Evolutionary conservation across 2,888 invertebrate genomes (phyloP), one percentile per base, ranked within the genome.

Genomic region (Melipona beecheii): DNA sequence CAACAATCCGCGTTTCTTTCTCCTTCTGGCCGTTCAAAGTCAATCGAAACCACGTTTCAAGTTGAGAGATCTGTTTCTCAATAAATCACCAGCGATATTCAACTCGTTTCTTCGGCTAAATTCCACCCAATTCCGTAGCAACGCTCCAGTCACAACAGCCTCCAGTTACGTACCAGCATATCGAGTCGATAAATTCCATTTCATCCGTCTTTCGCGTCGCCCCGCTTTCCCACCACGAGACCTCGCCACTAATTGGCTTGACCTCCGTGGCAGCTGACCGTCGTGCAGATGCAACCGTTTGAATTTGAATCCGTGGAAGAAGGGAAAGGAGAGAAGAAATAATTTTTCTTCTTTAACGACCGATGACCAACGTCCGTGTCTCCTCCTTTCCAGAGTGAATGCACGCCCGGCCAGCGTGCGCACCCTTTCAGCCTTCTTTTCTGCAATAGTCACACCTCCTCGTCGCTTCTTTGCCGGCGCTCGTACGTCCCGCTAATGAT

Each of bases 261-360:
- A 90, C 88, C 91, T 9, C 86, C 84, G 87, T 21, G 64, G 9
- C 91, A 91, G 92, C 91, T 92, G 92, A 91, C 87, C 91, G 83
- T 83, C 78, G 71, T 73, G 88, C 90, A 89, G 90, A 90, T 91
- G 92, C 89, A 91, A 89, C 90, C 87, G 88, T 90, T 91, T 91
- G 90, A 90, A 92, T 92, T 90, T 91, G 86, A 85, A 81, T 81
- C 75, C 71, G 81, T 43, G 86, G 36, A 36, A 70, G 81, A 77
- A 62, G 86, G 84, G 79, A 78, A 74, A 43, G 43, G 88, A 91
- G 91, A 92, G 92, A 88, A 43, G 43, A 43, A 43, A 89, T 92
- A 91, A 92, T 93, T 93, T 93, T 93, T 93, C 93, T 93, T 43
- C 91, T 91, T 91, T 92, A 93, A 93, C 92, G 92, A 92, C 91